Evolutionary conservation across 2,113 vertebrate genomes (phyloP).

Genomic region (Embiotoca jacksoni): DNA sequence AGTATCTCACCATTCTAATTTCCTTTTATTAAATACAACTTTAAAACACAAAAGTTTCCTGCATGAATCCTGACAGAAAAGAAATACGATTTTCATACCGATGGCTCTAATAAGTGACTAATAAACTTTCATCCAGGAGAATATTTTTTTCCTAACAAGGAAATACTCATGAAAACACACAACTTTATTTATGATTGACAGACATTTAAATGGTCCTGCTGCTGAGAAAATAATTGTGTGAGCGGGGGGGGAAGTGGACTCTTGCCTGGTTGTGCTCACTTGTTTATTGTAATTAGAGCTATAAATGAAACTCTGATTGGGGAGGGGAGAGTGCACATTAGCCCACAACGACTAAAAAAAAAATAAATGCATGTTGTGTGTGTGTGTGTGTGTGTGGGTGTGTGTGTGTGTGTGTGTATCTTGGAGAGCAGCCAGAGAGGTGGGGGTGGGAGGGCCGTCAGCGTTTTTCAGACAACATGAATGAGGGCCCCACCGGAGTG

Average conservation of each 20-base stretch:
- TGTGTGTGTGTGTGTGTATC: slow-evolving; percentile 60
- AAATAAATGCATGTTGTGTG: slow-evolving; percentile 49
- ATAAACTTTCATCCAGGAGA: background rate
- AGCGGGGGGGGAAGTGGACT: slow-evolving; percentile 13
- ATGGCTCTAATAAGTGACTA: too few species aligned
- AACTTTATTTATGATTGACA: background rate
- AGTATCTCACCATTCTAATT: too few species aligned
- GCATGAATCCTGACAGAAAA: background rate
- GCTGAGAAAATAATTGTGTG: background rate
- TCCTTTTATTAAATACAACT: too few species aligned
- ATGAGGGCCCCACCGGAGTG: slow-evolving; percentile 75
- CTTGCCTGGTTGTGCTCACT: slow-evolving; percentile 41
- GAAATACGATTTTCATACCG: background rate
- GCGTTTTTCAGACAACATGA: slow-evolving; percentile 82
- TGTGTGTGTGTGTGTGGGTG: slow-evolving; percentile 60
- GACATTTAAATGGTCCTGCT: background rate
- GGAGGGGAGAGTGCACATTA: slow-evolving; percentile 53
- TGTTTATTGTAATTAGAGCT: slow-evolving; percentile 76
- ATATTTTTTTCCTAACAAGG: too few species aligned
- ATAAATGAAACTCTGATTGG: slow-evolving; percentile 67
- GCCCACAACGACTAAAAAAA: slow-evolving; percentile 53
- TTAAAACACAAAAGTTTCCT: background rate
- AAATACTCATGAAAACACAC: background rate
- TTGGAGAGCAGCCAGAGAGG: slow-evolving; percentile 73
- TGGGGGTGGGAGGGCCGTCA: slow-evolving; percentile 79